Conservation (phyloP, 2,797 vertebrate species). For the Paedocypris micromegethes region DNA sequence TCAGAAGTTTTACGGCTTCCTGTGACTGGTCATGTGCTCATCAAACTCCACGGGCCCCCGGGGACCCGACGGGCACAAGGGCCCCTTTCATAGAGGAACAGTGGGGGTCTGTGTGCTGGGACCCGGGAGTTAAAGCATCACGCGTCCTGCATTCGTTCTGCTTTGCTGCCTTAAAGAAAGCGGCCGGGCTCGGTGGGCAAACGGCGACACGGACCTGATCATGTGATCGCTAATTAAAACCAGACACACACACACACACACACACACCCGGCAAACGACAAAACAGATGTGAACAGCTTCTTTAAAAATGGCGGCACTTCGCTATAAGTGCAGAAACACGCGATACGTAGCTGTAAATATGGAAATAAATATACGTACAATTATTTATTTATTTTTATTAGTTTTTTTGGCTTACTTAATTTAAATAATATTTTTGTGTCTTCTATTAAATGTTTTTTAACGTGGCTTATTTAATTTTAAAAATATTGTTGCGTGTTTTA, state of each 20-base stretch:
- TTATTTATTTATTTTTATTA: too few species aligned
- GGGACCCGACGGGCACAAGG: conserved; percentile 65
- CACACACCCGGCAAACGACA: conserved; percentile 11
- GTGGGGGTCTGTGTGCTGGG: conserved; percentile 66
- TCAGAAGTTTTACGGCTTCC: too few species aligned
- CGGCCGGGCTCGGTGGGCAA: conserved; percentile 47
- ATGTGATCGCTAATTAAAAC: conserved; percentile 67
- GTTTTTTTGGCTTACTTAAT: too few species aligned
- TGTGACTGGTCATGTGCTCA: conserved; percentile 48
- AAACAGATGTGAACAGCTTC: background rate
- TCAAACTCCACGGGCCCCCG: conserved; percentile 63
- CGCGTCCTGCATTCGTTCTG: conserved; percentile 61
- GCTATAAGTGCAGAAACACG: too few species aligned
- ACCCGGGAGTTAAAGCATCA: conserved; percentile 65
- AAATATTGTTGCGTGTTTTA: too few species aligned
- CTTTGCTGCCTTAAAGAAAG: conserved; percentile 41
- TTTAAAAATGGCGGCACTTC: background rate
- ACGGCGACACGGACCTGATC: conserved; percentile 44
- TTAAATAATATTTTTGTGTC: too few species aligned
- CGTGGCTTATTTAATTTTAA: too few species aligned
- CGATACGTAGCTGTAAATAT: too few species aligned
- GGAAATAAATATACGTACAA: too few species aligned
- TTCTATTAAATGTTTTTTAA: too few species aligned
- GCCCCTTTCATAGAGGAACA: conserved; percentile 70
- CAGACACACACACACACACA: conserved; percentile 27